phyloP scores from a whole-genome alignment of 2,113 vertebrate species.

The Pithys albifrons region DNA sequence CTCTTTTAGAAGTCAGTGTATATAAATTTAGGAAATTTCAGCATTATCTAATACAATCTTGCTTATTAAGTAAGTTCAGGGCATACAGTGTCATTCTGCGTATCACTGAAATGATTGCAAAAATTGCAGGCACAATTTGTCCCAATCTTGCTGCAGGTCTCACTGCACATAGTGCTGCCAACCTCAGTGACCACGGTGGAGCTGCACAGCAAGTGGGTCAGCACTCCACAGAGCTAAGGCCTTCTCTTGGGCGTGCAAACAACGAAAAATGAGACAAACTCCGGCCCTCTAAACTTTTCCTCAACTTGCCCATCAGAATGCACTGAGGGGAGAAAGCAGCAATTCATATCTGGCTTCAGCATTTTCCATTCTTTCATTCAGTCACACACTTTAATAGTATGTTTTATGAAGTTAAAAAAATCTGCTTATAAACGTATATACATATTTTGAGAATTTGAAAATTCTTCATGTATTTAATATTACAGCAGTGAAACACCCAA shows the following conservation, averaged over 20 bases:
- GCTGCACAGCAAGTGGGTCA: not conserved
- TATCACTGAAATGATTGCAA: not conserved
- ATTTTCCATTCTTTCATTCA: not conserved
- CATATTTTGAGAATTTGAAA: not conserved
- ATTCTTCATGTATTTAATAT: not conserved
- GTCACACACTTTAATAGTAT: not conserved
- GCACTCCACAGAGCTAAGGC: not conserved
- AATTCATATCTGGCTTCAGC: not conserved
- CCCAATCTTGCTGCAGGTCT: not conserved
- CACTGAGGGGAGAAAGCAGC: not conserved
- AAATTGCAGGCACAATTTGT: not conserved
- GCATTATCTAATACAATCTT: not conserved
- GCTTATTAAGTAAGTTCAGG: not conserved
- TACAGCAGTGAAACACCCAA: not conserved
- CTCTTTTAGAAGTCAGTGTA: not conserved
- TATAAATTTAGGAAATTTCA: not conserved
- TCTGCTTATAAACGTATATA: not conserved
- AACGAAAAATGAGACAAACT: not conserved
- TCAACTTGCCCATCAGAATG: not conserved
- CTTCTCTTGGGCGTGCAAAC: not conserved
- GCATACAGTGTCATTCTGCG: not conserved
- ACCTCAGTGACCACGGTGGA: fast-evolving
- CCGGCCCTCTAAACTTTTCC: not conserved
- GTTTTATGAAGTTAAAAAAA: not conserved
- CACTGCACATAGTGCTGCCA: not conserved